Evolutionary conservation across 2,113 vertebrate species (phyloP).

Genomic region (Grammomys surdaster): DNA sequence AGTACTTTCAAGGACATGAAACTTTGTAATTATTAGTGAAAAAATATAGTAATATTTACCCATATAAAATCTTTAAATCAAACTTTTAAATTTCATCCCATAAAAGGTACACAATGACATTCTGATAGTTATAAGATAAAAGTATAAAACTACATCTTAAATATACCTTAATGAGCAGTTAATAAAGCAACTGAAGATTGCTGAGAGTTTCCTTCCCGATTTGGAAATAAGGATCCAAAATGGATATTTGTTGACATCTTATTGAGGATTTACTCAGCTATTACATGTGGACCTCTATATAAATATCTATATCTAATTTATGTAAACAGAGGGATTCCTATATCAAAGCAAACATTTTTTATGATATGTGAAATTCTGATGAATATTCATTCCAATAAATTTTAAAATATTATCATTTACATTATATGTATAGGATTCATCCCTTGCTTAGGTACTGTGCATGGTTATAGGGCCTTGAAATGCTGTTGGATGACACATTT

Average conservation of each 20-base stretch:
- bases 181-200: neutral
- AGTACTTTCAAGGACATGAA: neutral
- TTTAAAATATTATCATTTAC: neutral
- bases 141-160: neutral
- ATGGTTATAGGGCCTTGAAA: neutral
- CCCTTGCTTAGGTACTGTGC: neutral
- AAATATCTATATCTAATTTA: neutral
- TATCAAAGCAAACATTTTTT: neutral
- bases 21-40: neutral
- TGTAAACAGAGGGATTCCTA: neutral
- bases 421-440: neutral
- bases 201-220: neutral
- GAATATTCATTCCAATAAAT: neutral
- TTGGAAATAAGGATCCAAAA: slow-evolving; percentile 1
- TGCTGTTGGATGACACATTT: neutral
- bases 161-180: neutral
- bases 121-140: neutral
- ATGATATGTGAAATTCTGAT: neutral
- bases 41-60: neutral
- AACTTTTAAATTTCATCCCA: neutral
- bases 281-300: neutral
- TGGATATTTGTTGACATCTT: neutral
- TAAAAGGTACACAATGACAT: neutral
- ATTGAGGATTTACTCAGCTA: neutral
- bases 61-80: neutral